A percentile compares a stretch with the other conserved stretches of the same genome.
phyloP scores from a whole-genome alignment of 2,113 vertebrate species.

The Elachura formosa region DNA sequence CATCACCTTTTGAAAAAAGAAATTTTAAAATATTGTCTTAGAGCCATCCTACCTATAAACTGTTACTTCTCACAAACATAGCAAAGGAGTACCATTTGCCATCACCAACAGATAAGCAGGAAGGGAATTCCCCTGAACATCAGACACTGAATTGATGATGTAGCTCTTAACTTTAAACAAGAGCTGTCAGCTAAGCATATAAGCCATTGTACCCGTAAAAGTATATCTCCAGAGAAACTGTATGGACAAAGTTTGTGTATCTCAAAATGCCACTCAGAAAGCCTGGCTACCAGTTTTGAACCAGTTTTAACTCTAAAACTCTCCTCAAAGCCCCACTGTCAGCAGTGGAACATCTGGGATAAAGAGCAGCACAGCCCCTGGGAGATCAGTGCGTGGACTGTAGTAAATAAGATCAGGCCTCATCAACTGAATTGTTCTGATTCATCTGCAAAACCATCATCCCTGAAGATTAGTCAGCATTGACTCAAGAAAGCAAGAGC shows the following conservation, averaged over 20 bases:
- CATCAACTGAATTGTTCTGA: background rate
- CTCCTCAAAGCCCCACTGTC: background rate
- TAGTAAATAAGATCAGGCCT: background rate
- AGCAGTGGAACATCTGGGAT: background rate
- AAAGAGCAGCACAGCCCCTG: rapidly evolving
- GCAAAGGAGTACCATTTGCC: background rate
- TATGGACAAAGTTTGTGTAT: background rate
- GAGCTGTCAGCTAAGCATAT: background rate
- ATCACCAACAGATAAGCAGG: background rate
- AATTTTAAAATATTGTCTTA: background rate
- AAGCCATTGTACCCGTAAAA: background rate
- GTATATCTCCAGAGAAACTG: background rate
- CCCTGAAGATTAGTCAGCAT: background rate
- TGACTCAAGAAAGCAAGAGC: background rate
- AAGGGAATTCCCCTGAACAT: background rate
- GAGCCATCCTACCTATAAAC: background rate
- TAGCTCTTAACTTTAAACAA: background rate
- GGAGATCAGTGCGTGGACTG: background rate
- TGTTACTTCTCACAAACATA: background rate
- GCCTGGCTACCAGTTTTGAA: background rate
- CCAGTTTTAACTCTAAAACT: background rate
- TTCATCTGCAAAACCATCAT: background rate
- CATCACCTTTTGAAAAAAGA: background rate
- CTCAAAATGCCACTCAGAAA: background rate
- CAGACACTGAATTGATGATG: background rate